Percentiles rank a stretch among this genome's conserved stretches.
Evolutionary conservation across 2,888 invertebrate species (phyloP).

Genomic region (Xestia rhomboidea): DNA sequence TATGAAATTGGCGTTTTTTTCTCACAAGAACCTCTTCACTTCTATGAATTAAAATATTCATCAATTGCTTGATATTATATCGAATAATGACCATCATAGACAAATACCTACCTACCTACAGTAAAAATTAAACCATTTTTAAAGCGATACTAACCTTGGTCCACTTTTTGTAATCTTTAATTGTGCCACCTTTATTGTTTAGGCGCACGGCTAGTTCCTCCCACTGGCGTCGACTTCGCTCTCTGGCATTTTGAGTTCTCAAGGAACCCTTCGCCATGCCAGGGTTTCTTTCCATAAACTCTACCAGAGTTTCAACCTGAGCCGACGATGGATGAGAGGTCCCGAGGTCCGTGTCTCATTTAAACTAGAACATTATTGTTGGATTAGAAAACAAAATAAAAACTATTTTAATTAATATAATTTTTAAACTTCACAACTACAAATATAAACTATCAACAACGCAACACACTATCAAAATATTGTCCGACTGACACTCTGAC

Average conservation of each 20-base stretch:
- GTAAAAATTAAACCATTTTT: too few relatives aligned
- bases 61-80: too few relatives aligned
- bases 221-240: slow-evolving; percentile 18
- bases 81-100: too few relatives aligned
- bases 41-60: too few relatives aligned
- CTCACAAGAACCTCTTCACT: too few relatives aligned
- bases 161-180: background rate
- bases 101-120: too few relatives aligned
- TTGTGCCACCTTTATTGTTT: slow-evolving; percentile 9
- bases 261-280: slow-evolving; percentile 26
- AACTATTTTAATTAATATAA: too few relatives aligned
- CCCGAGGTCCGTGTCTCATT: slow-evolving; percentile 8
- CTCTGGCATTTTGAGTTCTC: slow-evolving; percentile 19
- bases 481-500: too few relatives aligned
- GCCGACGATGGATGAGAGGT: slow-evolving; percentile 11
- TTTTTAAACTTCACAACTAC: too few relatives aligned
- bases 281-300: slow-evolving; percentile 14
- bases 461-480: too few relatives aligned
- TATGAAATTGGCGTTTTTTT: too few relatives aligned
- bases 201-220: slow-evolving; percentile 18
- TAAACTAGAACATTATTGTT: background rate
- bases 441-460: too few relatives aligned
- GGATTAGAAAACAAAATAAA: background rate
- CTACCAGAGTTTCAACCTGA: slow-evolving; percentile 30
- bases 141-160: background rate